Evolutionary conservation across 2,888 invertebrate genomes (phyloP), one percentile per base, ranked within the genome.

Genomic region (Bombyx huttoni): DNA sequence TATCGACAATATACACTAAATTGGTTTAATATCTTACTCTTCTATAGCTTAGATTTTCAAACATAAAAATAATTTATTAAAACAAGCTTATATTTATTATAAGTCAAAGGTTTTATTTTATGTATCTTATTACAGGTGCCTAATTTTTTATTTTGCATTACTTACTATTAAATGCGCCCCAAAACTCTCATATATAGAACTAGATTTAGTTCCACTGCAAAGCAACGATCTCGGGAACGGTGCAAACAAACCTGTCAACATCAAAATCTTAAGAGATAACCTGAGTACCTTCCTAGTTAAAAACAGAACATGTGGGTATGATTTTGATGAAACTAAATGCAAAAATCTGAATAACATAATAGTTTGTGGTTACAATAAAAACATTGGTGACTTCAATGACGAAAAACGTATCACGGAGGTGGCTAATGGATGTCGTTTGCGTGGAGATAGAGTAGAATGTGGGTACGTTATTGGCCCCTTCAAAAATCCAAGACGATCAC

Each of bases 291-390:
- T 40, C 9, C 12, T 40, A 40, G 12, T 40, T 10, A 12, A 10
- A 12, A 40, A 40, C 40, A 40, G 12, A 24, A 53, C 58, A 45
- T 66, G 60, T 49, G 73, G 78, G 1, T 84, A 84, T 50, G 71
- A 74, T 46, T 84, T 61, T 53, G 67, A 82, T 59, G 67, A 62
- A 35, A 67, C 59, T 14, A 62, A 66, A 52, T 85, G 85, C 57
- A 73, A 67, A 62, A 54, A 63, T 13, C 51, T 73, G 0, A 69
- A 72, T 7, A 65, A 73, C 40, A 74, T 81, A 57, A 59, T 79
- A 47, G 59, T 84, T 7, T 86, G 85, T 63, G 86, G 85, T 3
- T 86, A 84, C 55, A 66, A 83, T 13, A 80, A 73, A 64, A 81
- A 84, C 57, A 59, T 57, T 47, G 77, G 71, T 6, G 52, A 63